Base-by-base conservation (phyloP, 2,888 invertebrate species). In the Marasmarcha lunaedactyla region DNA sequence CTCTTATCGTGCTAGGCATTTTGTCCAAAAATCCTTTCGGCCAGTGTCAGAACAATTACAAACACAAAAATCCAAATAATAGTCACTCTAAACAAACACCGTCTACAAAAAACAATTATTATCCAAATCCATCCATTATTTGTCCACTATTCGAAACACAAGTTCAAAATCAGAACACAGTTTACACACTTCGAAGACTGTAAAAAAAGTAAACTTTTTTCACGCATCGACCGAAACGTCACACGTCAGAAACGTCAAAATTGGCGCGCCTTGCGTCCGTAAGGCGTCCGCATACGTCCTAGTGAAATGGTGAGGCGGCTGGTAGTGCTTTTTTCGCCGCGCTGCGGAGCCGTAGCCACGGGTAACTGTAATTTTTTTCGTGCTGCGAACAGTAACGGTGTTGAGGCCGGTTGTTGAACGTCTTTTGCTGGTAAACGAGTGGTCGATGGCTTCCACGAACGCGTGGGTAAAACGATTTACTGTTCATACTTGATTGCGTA, bases 1-100 rank as follows among this genome's bases (percentile, higher is more conserved):
- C 84, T 84, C 84, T 52, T 56, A 84, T 84, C 48, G 84, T 84
- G 54, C 84, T 84, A 46, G 84, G 84, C 84, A 84, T 84, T 67
- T 73, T 83, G 71, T 39, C 50, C 41, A 45, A 51, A 60, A 58
- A 70, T 71, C 73, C 70, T 67, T 51, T 45, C 37, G 45, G 49
- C 40, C n/a, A n/a, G n/a, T n/a, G n/a, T n/a, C n/a, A n/a, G n/a
- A n/a, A n/a, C n/a, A n/a, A 38, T 42, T 46, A 47, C 49, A 54
- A 54, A 49, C 49, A 49, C 48, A 42, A 15, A 51, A 45, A 30
- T 46, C 48, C 42, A 51, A 47, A 20, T 49, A 49, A 54, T 45
- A 48, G 46, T 48, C 40, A 36, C 13, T 46, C 52, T 50, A 52
- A 51, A 42, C 25, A 42, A 40, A 45, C 44, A 37, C 26, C 45